phyloP scores from a whole-genome alignment of 2,888 invertebrate species.

The Gandaritis pyraliata region DNA sequence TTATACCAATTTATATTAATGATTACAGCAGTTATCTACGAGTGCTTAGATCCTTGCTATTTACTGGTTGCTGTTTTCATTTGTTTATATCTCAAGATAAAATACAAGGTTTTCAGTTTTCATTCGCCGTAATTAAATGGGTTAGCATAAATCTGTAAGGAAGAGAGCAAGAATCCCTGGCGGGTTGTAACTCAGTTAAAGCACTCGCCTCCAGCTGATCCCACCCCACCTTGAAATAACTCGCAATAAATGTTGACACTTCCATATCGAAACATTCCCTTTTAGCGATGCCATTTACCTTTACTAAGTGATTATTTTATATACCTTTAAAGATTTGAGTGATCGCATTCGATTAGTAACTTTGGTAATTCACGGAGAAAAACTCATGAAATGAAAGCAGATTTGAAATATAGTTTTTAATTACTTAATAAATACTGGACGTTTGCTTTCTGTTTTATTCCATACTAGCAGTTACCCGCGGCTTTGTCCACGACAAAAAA shows the following conservation, averaged over 20 bases:
- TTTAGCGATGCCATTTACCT: constrained; percentile 36
- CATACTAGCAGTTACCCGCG: too few relatives aligned
- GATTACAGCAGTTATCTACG: too few relatives aligned
- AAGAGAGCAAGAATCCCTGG: constrained; percentile 58
- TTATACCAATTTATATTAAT: too few relatives aligned
- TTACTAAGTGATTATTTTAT: constrained; percentile 32
- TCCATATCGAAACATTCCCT: constrained; percentile 41
- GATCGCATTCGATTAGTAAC: constrained; percentile 14
- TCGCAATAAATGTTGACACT: constrained; percentile 45
- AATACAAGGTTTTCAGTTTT: constrained; percentile 41
- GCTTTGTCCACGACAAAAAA: too few relatives aligned
- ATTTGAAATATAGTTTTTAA: too few relatives aligned
- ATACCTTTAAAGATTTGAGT: not conserved
- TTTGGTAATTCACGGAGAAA: not conserved
- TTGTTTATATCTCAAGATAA: constrained; percentile 28
- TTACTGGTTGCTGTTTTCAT: constrained; percentile 29
- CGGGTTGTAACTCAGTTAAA: constrained; percentile 65
- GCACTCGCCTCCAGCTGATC: constrained; percentile 47
- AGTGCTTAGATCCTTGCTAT: not conserved
- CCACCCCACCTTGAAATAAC: constrained; percentile 39
- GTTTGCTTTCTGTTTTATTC: too few relatives aligned
- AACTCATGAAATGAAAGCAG: too few relatives aligned
- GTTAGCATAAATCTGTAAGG: constrained; percentile 66
- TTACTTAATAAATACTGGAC: too few relatives aligned
- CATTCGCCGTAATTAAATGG: constrained; percentile 60